Conservation (phyloP, 2,888 invertebrate species). For the Dynastes tityus region DNA sequence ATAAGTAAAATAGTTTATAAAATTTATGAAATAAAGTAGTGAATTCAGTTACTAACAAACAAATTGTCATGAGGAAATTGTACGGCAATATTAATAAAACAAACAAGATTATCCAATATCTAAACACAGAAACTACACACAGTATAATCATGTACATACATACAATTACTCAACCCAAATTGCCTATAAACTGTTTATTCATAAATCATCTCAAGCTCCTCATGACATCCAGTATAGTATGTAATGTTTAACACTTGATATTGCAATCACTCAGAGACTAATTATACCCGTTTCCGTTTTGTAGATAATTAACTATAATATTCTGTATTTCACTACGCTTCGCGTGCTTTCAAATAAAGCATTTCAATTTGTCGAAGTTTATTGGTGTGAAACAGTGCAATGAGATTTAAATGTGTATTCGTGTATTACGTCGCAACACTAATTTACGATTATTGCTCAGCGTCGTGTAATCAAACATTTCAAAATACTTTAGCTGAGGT, state of each 20-base stretch:
- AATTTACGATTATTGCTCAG: constrained; percentile 11
- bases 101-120: no score
- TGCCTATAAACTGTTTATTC: no score
- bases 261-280: neutral
- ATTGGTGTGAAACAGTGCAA: neutral
- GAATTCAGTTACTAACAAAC: no score
- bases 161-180: no score
- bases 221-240: neutral
- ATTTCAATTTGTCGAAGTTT: neutral
- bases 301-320: neutral
- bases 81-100: no score
- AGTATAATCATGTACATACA: no score
- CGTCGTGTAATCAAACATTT: constrained; percentile 21
- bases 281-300: neutral
- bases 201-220: no score
- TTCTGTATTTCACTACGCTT: neutral
- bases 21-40: no score
- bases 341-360: no score
- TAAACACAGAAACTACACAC: no score
- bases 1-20: no score
- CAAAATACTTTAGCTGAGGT: constrained; percentile 21
- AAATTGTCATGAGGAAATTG: no score
- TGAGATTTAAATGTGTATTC: constrained; percentile 14
- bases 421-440: neutral
- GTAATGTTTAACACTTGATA: constrained; percentile 6